These are phyloP conservation scores for Amphiprion clarkii DNA, from an alignment of 2,797 vertebrate species.

Conservation along the genomic window DNA sequence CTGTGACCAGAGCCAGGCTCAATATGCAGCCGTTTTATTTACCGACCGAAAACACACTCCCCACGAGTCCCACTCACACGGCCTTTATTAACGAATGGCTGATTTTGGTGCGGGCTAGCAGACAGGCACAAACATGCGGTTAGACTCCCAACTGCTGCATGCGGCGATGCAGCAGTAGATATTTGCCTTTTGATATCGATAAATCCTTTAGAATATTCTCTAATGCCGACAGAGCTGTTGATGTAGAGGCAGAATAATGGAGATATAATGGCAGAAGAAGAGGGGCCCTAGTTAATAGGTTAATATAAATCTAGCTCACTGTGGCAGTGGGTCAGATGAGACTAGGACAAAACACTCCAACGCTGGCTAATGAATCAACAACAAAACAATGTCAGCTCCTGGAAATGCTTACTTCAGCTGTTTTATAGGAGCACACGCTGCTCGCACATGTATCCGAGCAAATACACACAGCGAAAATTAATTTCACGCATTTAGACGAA, in stretches of 20 bases:
- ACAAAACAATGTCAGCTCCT: constrained; percentile 63
- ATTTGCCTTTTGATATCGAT: background rate
- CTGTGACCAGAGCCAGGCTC: constrained; percentile 72
- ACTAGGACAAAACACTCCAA: constrained; percentile 49
- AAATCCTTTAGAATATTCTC: constrained; percentile 9
- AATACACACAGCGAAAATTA: constrained; percentile 23
- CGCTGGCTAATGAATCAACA: constrained; percentile 62
- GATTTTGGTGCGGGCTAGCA: constrained; percentile 51
- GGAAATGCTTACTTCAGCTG: constrained; percentile 64
- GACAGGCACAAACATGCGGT: constrained; percentile 19
- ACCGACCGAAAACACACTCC: constrained; percentile 68
- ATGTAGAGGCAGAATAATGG: constrained; percentile 3
- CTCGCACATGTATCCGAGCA: background rate
- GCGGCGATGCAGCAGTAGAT: background rate
- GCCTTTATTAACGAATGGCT: constrained; percentile 73
- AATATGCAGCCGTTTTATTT: constrained; percentile 79
- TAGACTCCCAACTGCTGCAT: background rate
- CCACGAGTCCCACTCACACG: constrained; percentile 67
- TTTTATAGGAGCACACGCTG: constrained; percentile 12
- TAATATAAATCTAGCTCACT: constrained; percentile 65
- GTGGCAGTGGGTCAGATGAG: constrained; percentile 76
- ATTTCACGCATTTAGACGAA: constrained; percentile 19
- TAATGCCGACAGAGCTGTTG: background rate
- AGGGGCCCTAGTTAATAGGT: constrained; percentile 10
- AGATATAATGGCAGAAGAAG: background rate